These are phyloP conservation scores for Drosophila sp. DNA, from an alignment of 1,140 invertebrate genomes.

Conservation along the genomic window DNA sequence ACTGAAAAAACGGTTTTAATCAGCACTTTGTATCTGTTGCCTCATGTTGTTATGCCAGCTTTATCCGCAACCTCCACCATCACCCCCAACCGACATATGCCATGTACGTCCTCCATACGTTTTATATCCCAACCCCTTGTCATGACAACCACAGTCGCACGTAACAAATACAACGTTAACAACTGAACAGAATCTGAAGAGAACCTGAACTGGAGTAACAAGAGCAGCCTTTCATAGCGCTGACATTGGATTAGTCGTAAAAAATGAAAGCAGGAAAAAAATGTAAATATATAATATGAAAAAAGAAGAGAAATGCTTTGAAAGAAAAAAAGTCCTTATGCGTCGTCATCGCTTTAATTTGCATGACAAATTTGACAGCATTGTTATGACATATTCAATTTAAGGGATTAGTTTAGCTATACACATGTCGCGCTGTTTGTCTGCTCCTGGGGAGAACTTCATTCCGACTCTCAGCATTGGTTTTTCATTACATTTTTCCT, in stretches of 20 bases:
- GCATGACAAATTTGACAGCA: slow-evolving; percentile 80
- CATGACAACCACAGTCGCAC: slow-evolving; percentile 34
- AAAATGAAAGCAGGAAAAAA: slow-evolving; percentile 61
- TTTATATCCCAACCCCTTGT: slow-evolving; percentile 6
- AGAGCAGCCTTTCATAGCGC: slow-evolving; percentile 67
- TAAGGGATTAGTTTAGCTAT: slow-evolving; percentile 72
- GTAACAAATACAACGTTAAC: slow-evolving; percentile 41
- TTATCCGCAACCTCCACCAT: slow-evolving; percentile 2
- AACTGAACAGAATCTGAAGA: slow-evolving; percentile 14
- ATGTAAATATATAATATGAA: slow-evolving; percentile 7
- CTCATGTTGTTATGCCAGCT: slow-evolving; percentile 56
- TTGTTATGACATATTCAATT: slow-evolving; percentile 84
- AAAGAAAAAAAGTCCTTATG: slow-evolving; percentile 38
- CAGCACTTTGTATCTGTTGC: slow-evolving; percentile 81
- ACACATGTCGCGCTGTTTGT: background rate
- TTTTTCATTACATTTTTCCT: background rate
- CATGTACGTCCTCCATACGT: background rate
- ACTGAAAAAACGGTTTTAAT: slow-evolving; percentile 70
- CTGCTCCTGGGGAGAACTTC: slow-evolving; percentile 8
- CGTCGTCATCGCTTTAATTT: slow-evolving; percentile 81
- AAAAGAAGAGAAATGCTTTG: slow-evolving; percentile 28
- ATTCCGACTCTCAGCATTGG: background rate
- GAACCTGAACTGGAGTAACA: slow-evolving; percentile 46
- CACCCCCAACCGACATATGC: too few relatives aligned
- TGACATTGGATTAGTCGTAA: slow-evolving; percentile 79